Conservation (phyloP, 2,113 vertebrate genomes). For the Pachyramphus minor region DNA sequence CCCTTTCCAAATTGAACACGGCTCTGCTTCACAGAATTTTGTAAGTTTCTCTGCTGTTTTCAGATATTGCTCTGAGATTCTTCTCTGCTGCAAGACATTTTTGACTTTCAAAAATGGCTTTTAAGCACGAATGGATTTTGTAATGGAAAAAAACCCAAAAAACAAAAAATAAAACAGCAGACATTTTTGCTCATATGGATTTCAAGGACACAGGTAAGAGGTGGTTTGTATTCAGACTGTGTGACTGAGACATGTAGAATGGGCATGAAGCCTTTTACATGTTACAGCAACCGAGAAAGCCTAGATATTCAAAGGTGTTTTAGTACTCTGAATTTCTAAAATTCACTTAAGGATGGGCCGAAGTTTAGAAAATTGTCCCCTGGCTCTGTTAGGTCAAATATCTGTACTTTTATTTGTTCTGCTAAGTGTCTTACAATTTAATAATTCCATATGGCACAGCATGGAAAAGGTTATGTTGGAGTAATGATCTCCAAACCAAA, state of each 20-base stretch:
- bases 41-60: background rate
- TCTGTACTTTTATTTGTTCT: background rate
- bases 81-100: background rate
- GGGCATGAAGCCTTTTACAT: background rate
- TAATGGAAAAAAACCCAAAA: background rate
- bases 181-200: background rate
- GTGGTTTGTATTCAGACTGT: background rate
- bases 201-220: background rate
- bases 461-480: background rate
- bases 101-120: background rate
- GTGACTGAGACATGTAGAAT: background rate
- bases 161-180: too few relatives aligned
- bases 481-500: background rate
- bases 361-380: background rate
- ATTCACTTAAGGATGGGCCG: background rate
- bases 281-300: background rate
- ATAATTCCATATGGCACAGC: background rate
- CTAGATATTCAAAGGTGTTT: background rate
- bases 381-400: background rate
- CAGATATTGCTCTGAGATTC: background rate
- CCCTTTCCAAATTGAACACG: background rate
- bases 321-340: background rate
- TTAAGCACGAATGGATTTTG: background rate
- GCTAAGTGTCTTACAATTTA: background rate
- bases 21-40: background rate